Conservation (phyloP, 2,797 vertebrate species). For the Cynopterus sphinx region DNA sequence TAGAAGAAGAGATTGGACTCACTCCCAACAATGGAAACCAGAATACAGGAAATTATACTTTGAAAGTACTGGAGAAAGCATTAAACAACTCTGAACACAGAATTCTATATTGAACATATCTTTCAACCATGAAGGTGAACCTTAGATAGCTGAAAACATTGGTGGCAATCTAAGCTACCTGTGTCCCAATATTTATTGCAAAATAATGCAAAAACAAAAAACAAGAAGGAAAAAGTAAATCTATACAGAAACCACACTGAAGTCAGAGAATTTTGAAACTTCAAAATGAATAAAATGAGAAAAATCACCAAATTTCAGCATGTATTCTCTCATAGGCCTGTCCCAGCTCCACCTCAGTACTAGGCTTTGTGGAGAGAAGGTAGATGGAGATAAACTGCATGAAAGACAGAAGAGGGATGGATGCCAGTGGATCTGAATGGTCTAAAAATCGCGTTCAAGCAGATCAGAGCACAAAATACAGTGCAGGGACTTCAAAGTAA, state of each 20-base stretch:
- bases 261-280: neutral
- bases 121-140: neutral
- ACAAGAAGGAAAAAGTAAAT: neutral
- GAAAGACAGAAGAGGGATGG: neutral
- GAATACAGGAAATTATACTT: neutral
- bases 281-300: conserved; percentile 34
- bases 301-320: neutral
- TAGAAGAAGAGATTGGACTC: conserved; percentile 6
- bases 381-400: neutral
- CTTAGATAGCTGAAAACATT: neutral
- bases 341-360: too few species aligned
- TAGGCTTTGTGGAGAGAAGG: neutral
- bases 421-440: neutral
- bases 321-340: neutral
- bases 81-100: neutral
- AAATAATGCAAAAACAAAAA: conserved; percentile 9
- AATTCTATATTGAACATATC: neutral
- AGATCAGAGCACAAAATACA: neutral
- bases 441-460: neutral
- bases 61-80: neutral
- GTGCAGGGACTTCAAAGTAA: neutral
- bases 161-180: neutral
- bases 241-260: neutral
- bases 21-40: neutral
- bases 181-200: neutral